A percentile compares a stretch with the other conserved stretches of the same genome.
These are phyloP conservation scores for Seladonia tumulorum DNA, from an alignment of 2,888 invertebrate species.

Conservation along the genomic window DNA sequence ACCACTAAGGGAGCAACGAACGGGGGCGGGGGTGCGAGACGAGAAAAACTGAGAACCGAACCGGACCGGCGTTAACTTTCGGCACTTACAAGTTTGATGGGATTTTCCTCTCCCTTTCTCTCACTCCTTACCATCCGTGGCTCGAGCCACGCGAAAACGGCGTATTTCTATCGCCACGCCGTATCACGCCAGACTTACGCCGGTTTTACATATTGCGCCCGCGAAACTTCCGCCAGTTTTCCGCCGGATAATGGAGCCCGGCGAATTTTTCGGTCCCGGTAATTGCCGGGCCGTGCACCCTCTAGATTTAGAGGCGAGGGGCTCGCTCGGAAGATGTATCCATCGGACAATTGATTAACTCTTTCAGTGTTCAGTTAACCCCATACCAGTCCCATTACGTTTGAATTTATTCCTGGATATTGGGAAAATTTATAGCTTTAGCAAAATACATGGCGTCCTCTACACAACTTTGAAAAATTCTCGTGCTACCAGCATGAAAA, in stretches of 20 bases:
- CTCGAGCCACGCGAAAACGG: slow-evolving; percentile 45
- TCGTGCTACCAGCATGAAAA: background rate
- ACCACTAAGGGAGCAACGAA: background rate
- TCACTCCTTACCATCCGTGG: slow-evolving; percentile 29
- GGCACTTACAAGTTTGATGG: slow-evolving; percentile 77
- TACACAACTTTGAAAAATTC: background rate
- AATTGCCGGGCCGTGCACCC: slow-evolving; percentile 7
- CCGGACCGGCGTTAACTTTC: slow-evolving; percentile 72
- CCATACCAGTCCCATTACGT: background rate
- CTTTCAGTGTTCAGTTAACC: background rate
- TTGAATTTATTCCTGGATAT: background rate
- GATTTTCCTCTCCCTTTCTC: slow-evolving; percentile 64
- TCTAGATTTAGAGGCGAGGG: background rate
- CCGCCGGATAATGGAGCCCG: slow-evolving; percentile 25
- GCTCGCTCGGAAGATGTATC: background rate
- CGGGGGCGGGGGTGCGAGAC: background rate
- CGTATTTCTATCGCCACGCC: slow-evolving; percentile 48
- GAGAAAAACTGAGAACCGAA: slow-evolving; percentile 63
- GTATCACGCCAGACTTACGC: slow-evolving; percentile 49
- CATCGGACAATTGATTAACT: slow-evolving; percentile 7
- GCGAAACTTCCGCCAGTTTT: slow-evolving; percentile 51
- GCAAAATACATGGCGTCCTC: background rate
- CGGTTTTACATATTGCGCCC: slow-evolving; percentile 54
- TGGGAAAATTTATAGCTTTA: background rate
- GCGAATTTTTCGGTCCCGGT: slow-evolving; percentile 26